phyloP scores from a whole-genome alignment of 2,797 vertebrate genomes.

The Scolopax bukidnonensis region DNA sequence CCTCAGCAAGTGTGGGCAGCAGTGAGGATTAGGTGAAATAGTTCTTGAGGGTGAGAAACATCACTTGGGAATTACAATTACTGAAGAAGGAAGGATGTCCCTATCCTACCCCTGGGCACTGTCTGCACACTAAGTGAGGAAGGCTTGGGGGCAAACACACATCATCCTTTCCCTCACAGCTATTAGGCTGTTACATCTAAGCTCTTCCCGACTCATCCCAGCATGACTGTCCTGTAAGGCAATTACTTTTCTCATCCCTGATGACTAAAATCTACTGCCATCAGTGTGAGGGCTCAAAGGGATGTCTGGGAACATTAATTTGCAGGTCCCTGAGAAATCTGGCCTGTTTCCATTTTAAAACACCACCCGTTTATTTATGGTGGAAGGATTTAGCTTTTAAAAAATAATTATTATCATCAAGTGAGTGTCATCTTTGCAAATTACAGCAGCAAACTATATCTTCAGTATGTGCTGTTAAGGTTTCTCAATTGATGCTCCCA shows the following conservation, averaged over 20 bases:
- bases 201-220: rapidly evolving
- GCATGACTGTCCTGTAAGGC: rapidly evolving
- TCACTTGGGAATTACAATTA: not conserved
- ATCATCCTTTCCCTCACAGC: not conserved
- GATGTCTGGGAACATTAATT: not conserved
- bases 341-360: not conserved
- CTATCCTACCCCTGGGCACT: not conserved
- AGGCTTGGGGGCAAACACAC: not conserved
- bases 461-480: not conserved
- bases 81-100: not conserved
- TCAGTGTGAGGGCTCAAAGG: not conserved
- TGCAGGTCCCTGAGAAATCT: not conserved
- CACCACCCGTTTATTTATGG: not conserved
- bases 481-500: not conserved
- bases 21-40: not conserved
- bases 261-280: not conserved
- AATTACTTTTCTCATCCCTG: not conserved
- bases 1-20: not conserved
- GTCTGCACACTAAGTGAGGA: not conserved
- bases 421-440: not conserved
- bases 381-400: not conserved
- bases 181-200: not conserved
- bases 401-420: not conserved
- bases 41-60: not conserved
- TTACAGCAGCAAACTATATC: not conserved